phyloP scores from a whole-genome alignment of 2,113 vertebrate species.

The Aramus guarauna region DNA sequence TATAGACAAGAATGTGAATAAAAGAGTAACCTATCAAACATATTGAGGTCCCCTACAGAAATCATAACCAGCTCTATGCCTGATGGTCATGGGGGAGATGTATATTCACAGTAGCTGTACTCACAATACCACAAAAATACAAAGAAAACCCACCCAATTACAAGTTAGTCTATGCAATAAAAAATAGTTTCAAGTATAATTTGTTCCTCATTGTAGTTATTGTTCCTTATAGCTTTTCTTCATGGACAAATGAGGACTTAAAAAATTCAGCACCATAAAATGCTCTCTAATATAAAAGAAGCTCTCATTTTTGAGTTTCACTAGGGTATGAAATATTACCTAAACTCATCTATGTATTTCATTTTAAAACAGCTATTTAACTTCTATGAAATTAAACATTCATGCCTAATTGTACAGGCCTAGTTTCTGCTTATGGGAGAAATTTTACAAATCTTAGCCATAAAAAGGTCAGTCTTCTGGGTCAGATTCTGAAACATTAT shows the following conservation, averaged over 20 bases:
- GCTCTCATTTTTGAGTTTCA: neutral
- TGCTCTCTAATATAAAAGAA: neutral
- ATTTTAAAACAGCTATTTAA: neutral
- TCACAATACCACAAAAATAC: neutral
- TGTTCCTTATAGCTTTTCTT: neutral
- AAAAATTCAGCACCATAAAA: neutral
- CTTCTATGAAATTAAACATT: neutral
- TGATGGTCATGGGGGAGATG: neutral
- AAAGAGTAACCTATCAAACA: neutral
- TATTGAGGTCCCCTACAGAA: neutral
- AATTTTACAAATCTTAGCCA: neutral
- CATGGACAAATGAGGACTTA: neutral
- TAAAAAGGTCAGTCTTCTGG: neutral
- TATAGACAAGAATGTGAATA: neutral
- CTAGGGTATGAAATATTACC: neutral
- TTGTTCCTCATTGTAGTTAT: neutral
- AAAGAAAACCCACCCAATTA: neutral
- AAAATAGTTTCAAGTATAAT: neutral
- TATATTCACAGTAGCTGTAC: neutral
- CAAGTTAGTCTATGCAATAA: neutral
- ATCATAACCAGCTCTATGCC: neutral
- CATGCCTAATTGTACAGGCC: neutral
- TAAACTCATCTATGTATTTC: neutral
- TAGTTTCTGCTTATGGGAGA: neutral
- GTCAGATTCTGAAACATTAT: neutral